A percentile compares a stretch with the other conserved stretches of the same genome.
Evolutionary conservation across 2,888 invertebrate genomes (phyloP).

Genomic region (Eupithecia centaureata): DNA sequence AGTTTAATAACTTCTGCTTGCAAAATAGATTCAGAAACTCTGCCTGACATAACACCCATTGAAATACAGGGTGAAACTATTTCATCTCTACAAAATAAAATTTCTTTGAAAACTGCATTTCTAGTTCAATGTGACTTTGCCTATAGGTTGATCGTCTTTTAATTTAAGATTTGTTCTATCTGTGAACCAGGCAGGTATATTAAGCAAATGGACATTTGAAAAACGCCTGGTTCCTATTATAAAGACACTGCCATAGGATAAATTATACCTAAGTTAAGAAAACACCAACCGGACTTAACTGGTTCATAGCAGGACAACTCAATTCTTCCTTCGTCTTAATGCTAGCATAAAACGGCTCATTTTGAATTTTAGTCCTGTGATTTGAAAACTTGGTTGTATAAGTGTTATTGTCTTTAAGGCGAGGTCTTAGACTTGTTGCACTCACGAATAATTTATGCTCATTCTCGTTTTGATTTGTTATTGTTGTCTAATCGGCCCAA

Average conservation of each 20-base stretch:
- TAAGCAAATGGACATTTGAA: background rate
- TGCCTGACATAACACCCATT: background rate
- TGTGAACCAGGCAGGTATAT: slow-evolving; percentile 4
- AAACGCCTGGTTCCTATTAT: slow-evolving; percentile 2
- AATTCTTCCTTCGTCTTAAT: background rate
- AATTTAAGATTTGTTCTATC: background rate
- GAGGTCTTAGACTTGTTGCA: slow-evolving; percentile 45
- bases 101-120: background rate
- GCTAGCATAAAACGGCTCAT: slow-evolving; percentile 27
- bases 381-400: slow-evolving; percentile 58
- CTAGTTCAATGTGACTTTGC: slow-evolving; percentile 8
- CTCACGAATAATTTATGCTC: slow-evolving; percentile 33
- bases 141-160: background rate
- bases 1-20: background rate
- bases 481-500: slow-evolving; percentile 20
- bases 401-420: slow-evolving; percentile 49
- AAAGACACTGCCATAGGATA: slow-evolving; percentile 10
- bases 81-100: background rate
- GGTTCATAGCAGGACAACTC: slow-evolving; percentile 4
- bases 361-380: slow-evolving; percentile 57
- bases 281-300: background rate
- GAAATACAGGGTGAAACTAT: background rate
- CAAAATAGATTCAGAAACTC: background rate
- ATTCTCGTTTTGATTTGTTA: slow-evolving; percentile 37
- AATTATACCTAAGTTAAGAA: slow-evolving; percentile 8